phyloP scores from a whole-genome alignment of 1,140 invertebrate species.

The Gryon sp. region DNA sequence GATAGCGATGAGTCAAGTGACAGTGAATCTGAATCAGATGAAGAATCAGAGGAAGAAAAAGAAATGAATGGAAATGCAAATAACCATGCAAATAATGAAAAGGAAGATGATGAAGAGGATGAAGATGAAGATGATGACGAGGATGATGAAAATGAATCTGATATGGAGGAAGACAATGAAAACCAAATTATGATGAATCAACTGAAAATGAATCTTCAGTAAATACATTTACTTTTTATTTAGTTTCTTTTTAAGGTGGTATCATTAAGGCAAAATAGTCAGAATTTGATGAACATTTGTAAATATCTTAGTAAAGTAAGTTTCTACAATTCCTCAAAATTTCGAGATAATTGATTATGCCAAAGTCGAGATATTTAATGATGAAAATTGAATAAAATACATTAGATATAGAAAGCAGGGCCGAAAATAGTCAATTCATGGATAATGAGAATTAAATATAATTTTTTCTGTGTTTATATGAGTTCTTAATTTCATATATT shows the following conservation, averaged over 20 bases:
- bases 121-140: slow-evolving; percentile 46
- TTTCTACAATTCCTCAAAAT: too few relatives aligned
- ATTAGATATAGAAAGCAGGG: too few relatives aligned
- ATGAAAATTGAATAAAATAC: too few relatives aligned
- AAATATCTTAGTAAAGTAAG: neutral
- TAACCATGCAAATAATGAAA: slow-evolving; percentile 72
- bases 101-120: slow-evolving; percentile 54
- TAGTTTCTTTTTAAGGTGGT: neutral
- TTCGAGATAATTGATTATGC: too few relatives aligned
- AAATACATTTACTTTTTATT: slow-evolving; percentile 6
- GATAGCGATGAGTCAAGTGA: slow-evolving; percentile 74
- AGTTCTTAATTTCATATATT: too few relatives aligned
- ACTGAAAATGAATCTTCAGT: slow-evolving; percentile 38
- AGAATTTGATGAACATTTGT: too few relatives aligned
- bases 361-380: too few relatives aligned
- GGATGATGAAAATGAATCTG: slow-evolving; percentile 46
- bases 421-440: too few relatives aligned
- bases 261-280: too few relatives aligned
- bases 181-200: slow-evolving; percentile 49
- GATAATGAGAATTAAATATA: too few relatives aligned
- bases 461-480: too few relatives aligned
- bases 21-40: slow-evolving; percentile 69
- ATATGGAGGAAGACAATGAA: slow-evolving; percentile 80
- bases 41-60: slow-evolving; percentile 74
- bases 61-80: slow-evolving; percentile 54